Base-by-base conservation (phyloP, 2,797 vertebrate genomes). In the Rallus crepitans region DNA sequence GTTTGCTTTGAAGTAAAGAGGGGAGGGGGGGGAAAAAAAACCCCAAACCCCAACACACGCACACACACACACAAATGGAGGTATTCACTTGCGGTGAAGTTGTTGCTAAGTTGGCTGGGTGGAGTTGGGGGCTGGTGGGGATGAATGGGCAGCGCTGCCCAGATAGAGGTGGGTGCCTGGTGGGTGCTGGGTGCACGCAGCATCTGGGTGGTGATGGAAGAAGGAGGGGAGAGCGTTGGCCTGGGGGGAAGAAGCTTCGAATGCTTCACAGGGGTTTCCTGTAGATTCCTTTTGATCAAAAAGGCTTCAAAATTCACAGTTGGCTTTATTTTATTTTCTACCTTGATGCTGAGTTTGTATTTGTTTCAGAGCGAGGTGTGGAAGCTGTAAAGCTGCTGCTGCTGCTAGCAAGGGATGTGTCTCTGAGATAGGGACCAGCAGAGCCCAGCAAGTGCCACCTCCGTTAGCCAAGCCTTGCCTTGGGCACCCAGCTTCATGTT, bases 11-110 rank as follows among this genome's bases (percentile, higher is more conserved):
- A 52, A 93, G 94, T 90, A 79, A 78, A 84, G 94, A 93, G 93
- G 68, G 60, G 94, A 83, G 78, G 64, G 52, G 82, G 83, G 80
- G 59, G 11, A 15, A 15, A 13, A 56, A 39, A 37, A 45, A 24
- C 28, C 27, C 27, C 27, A 27, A 52, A 52, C 14, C 27, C 68
- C 60, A 71, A 68, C 73, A 60, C 48, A 68, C 73, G 56, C 48
- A 50, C 61, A 15, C 63, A 23, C 21, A 45, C 42, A 47, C 47
- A 47, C 47, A 47, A 66, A 83, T 93, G 94, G 94, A 95, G 95
- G 97, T 96, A 96, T 96, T 97, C 91, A 79, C 81, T 94, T 50
- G 70, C 55, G 71, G 89, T 60, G 94, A 73, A 96, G 94, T 97
- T 94, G 90, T 83, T 96, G 94, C 59, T 19, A 61, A 93, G 91